Percentiles rank a stretch among this genome's conserved stretches.
Evolutionary conservation across 1,140 invertebrate species (phyloP).

Genomic region (Panagrolaimus sp.): DNA sequence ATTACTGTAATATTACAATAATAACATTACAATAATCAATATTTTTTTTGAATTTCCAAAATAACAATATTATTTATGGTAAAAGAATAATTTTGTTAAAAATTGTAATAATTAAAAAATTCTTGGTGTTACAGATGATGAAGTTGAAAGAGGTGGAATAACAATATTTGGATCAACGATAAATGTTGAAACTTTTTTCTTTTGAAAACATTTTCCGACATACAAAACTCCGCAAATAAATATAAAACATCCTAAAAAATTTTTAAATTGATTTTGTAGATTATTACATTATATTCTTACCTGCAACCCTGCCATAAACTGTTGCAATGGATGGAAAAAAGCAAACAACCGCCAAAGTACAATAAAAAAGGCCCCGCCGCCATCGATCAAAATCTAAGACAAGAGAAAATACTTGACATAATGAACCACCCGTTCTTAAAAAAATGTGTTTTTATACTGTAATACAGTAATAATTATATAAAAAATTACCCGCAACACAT

Average conservation of each 20-base stretch:
- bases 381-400: constrained; percentile 42
- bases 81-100: no score
- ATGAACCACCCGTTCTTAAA: constrained; percentile 42
- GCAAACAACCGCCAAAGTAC: constrained; percentile 31
- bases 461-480: background rate
- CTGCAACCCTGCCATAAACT: constrained; percentile 29
- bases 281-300: constrained; percentile 18
- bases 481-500: constrained; percentile 42
- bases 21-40: no score
- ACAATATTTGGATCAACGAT: constrained; percentile 24
- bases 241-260: constrained; percentile 36
- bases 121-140: no score
- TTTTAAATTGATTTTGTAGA: background rate
- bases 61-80: no score
- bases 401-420: constrained; percentile 33
- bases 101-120: no score
- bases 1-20: no score
- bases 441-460: background rate
- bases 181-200: constrained; percentile 44
- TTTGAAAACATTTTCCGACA: constrained; percentile 39
- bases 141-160: no score
- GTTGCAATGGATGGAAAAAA: constrained; percentile 39
- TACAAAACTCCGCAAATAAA: constrained; percentile 37
- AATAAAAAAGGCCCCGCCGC: constrained; percentile 40
- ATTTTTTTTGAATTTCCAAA: no score